Base-by-base conservation (phyloP, 2,797 vertebrate species). In the Jordanella pulchra region DNA sequence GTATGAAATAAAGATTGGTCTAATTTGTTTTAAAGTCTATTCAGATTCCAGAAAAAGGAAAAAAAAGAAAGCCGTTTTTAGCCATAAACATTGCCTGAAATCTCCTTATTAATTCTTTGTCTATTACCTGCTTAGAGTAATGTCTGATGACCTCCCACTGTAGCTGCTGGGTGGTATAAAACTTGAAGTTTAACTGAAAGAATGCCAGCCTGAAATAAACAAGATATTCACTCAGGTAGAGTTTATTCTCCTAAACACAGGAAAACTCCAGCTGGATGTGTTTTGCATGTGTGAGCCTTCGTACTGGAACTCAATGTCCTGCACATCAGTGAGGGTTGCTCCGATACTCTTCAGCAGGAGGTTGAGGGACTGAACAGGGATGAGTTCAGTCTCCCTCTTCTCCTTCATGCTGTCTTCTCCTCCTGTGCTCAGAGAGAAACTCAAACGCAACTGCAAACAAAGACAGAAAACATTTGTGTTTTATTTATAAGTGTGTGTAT, bases 261-360 rank as follows among this genome's bases (percentile, higher is more conserved):
- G 12, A 32, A 54, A 23, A 72, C 42, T 11, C 13, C 25, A 15
- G 28, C n/a, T 7, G 67, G 3, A 42, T 48, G 42, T 27, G 13
- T 65, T 25, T 7, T 12, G 15, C 63, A 35, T 63, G 4, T 75
- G 23, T 51, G 32, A 28, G 42, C 1, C 0, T 55, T 51, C 94
- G 0, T 97, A 99, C 98, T 99, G 98, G 84, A 99, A 98, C 80
- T 99, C 95, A 35, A 99, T 92, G 72, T 99, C 97, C 90, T 99
- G 97, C 12, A 95, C 96, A 6, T 98, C 97, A 10, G 98, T 98
- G 54, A 99, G 96, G 0, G 97, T 97, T n/a, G 98, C 97, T 23
- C 97, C 97, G 65, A 99, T 99, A 67, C 97, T 99, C 94, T 98
- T 98, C 66, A 99, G 94, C 83, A 99, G 89, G 78, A 99, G 93